Conservation (phyloP, 2,113 vertebrate genomes). For the Rhombomys opimus region DNA sequence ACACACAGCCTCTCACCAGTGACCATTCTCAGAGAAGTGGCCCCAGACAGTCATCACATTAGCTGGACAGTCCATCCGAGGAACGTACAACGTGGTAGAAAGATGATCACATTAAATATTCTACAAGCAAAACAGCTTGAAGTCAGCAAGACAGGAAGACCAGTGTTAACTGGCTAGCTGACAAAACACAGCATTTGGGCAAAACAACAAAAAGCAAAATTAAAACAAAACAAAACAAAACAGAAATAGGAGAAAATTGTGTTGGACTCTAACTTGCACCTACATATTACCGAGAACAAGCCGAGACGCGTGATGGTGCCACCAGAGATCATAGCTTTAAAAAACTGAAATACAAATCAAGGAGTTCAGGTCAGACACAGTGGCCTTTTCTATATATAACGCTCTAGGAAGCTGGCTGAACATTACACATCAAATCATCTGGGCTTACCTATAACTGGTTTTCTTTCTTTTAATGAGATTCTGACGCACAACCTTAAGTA, state of each 20-base stretch:
- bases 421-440: neutral
- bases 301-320: neutral
- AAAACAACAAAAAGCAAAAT: neutral
- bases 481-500: neutral
- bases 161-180: neutral
- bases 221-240: neutral
- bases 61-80: neutral
- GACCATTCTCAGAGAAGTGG: neutral
- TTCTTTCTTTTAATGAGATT: neutral
- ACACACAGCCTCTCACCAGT: neutral
- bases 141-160: neutral
- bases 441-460: neutral
- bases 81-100: neutral
- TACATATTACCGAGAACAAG: neutral
- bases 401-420: neutral
- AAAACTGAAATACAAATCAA: slow-evolving; percentile 36
- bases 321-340: neutral
- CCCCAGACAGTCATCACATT: neutral
- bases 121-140: neutral
- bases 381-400: neutral
- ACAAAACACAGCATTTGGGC: neutral
- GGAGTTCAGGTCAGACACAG: slow-evolving; percentile 31
- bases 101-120: neutral
- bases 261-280: neutral
- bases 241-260: neutral